These are phyloP conservation scores for Zophobas atratus DNA, from an alignment of 1,140 invertebrate genomes.

Conservation along the genomic window DNA sequence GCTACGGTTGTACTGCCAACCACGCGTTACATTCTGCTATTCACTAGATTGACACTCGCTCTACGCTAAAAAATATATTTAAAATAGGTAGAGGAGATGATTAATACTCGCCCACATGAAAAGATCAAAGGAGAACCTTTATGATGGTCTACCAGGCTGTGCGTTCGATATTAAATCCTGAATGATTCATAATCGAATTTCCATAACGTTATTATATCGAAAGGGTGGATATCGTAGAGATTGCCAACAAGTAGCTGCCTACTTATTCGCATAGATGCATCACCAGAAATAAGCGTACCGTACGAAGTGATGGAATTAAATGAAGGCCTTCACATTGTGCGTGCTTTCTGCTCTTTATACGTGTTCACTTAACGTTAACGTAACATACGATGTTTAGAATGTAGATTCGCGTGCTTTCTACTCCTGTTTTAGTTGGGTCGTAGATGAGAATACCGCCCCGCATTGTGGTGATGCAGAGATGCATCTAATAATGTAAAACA, in stretches of 20 bases:
- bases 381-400: too few relatives aligned
- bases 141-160: background rate
- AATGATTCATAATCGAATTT: constrained; percentile 17
- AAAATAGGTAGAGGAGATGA: constrained; percentile 1
- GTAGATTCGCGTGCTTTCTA: too few relatives aligned
- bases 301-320: too few relatives aligned
- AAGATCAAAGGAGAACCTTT: constrained; percentile 21
- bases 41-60: constrained; percentile 17
- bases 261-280: background rate
- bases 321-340: too few relatives aligned
- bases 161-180: constrained; percentile 6
- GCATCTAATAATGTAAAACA: too few relatives aligned
- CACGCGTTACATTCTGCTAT: constrained; percentile 24
- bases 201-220: constrained; percentile 10
- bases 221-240: background rate
- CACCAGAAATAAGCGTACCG: too few relatives aligned
- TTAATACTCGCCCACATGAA: constrained; percentile 8
- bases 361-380: too few relatives aligned
- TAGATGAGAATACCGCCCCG: too few relatives aligned
- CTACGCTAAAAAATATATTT: constrained; percentile 2
- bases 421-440: too few relatives aligned
- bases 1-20: constrained; percentile 34
- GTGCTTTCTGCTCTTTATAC: too few relatives aligned
- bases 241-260: background rate
- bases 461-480: too few relatives aligned